Evolutionary conservation across 2,888 invertebrate species (phyloP).

Genomic region (Trichacis sp.): DNA sequence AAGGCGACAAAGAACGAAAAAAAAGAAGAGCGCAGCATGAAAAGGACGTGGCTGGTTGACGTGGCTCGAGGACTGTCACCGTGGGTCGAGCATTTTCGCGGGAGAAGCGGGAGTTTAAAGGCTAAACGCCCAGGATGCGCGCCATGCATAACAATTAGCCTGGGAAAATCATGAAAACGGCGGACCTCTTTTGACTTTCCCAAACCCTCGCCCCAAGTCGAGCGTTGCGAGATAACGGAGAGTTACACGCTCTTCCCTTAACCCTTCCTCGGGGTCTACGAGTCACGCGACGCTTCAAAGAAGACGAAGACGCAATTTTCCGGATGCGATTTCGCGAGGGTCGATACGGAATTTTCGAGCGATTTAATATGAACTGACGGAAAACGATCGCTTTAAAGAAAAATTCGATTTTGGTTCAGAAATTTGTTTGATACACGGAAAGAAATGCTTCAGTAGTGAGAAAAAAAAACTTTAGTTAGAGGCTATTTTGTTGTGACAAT

Average conservation of each 20-base stretch:
- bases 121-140: conserved; percentile 57
- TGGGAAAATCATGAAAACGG: conserved; percentile 67
- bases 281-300: conserved; percentile 43
- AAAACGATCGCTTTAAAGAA: too few species aligned
- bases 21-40: conserved; percentile 14
- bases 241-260: conserved; percentile 64
- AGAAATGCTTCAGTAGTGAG: too few species aligned
- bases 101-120: conserved; percentile 43
- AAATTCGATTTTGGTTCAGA: too few species aligned
- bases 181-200: conserved; percentile 60
- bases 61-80: conserved; percentile 21
- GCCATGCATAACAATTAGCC: conserved; percentile 68
- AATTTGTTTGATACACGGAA: too few species aligned
- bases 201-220: conserved; percentile 38
- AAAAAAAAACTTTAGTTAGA: too few species aligned
- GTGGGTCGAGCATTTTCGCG: conserved; percentile 22
- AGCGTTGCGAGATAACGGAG: conserved; percentile 65
- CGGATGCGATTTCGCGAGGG: too few species aligned
- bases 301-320: neutral
- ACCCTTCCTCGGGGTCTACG: conserved; percentile 55
- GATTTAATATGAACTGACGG: too few species aligned
- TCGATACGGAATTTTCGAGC: neutral
- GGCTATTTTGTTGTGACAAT: too few species aligned
- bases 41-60: conserved; percentile 27
- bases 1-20: conserved; percentile 41